These are phyloP conservation scores for Calliopum simillimum DNA, from an alignment of 2,888 invertebrate genomes.

Conservation along the genomic window DNA sequence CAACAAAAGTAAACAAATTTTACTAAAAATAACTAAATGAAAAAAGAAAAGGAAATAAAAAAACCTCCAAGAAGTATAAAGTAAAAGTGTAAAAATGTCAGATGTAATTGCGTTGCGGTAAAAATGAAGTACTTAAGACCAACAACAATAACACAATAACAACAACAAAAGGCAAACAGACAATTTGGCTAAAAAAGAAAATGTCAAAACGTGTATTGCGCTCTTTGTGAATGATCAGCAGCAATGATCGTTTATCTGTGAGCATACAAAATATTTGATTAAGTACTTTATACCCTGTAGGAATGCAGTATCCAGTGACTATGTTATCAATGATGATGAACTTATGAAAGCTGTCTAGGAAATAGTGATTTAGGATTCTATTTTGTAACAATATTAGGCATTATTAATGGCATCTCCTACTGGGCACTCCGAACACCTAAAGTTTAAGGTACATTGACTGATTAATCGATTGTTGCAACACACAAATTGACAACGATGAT, in stretches of 20 bases:
- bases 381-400: no score
- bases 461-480: conserved; percentile 9
- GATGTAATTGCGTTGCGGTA: conserved; percentile 1
- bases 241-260: not conserved
- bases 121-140: not conserved
- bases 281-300: no score
- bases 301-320: no score
- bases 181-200: conserved; percentile 18
- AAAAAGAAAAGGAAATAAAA: no score
- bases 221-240: conserved; percentile 19
- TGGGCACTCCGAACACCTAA: not conserved
- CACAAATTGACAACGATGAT: not conserved
- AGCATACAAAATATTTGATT: no score
- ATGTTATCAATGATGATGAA: no score
- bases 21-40: no score
- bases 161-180: not conserved
- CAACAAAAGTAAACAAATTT: no score
- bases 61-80: not conserved
- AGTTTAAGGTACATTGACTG: conserved; percentile 14
- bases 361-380: no score
- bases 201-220: conserved; percentile 11
- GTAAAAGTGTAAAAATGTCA: conserved; percentile 13
- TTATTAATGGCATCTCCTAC: no score
- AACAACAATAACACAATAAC: not conserved
- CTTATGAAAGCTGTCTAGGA: no score